These are phyloP conservation scores for Gadopsis bispinosus DNA, from an alignment of 2,797 vertebrate genomes.

Conservation along the genomic window DNA sequence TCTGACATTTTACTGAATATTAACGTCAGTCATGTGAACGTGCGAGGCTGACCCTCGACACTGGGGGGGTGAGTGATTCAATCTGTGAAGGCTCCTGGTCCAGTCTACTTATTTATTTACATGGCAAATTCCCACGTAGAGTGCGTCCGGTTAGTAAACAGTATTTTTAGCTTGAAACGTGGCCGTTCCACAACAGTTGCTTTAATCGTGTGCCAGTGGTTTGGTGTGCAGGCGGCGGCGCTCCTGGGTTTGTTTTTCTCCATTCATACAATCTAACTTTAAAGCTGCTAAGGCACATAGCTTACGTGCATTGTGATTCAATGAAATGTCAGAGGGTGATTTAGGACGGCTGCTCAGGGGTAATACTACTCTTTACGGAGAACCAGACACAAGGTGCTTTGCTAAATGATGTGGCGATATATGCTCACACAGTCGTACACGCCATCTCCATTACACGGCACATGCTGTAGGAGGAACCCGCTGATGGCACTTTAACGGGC, in stretches of 20 bases:
- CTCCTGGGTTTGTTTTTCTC: slow-evolving; percentile 38
- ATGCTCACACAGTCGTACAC: slow-evolving; percentile 39
- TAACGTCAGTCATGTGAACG: slow-evolving; percentile 28
- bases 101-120: too few species aligned
- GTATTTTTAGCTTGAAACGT: slow-evolving; percentile 11
- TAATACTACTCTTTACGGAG: slow-evolving; percentile 63
- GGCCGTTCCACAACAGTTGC: slow-evolving; percentile 2
- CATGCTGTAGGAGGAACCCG: slow-evolving; percentile 46
- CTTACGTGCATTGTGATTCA: slow-evolving; percentile 62
- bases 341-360: slow-evolving; percentile 61
- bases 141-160: not conserved
- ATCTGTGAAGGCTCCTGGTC: slow-evolving; percentile 11
- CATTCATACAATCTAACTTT: slow-evolving; percentile 47
- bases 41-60: slow-evolving; percentile 29
- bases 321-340: slow-evolving; percentile 73
- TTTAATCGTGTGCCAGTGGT: slow-evolving; percentile 21
- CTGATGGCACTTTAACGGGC: slow-evolving; percentile 61
- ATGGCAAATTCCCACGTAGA: not conserved
- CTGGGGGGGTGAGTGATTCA: not conserved
- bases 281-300: slow-evolving; percentile 48
- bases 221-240: slow-evolving; percentile 15
- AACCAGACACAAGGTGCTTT: slow-evolving; percentile 34
- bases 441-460: slow-evolving; percentile 26
- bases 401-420: slow-evolving; percentile 51
- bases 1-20: slow-evolving; percentile 52